phyloP scores from a whole-genome alignment of 2,113 vertebrate species.

The Anarhynchus alexandrinus region DNA sequence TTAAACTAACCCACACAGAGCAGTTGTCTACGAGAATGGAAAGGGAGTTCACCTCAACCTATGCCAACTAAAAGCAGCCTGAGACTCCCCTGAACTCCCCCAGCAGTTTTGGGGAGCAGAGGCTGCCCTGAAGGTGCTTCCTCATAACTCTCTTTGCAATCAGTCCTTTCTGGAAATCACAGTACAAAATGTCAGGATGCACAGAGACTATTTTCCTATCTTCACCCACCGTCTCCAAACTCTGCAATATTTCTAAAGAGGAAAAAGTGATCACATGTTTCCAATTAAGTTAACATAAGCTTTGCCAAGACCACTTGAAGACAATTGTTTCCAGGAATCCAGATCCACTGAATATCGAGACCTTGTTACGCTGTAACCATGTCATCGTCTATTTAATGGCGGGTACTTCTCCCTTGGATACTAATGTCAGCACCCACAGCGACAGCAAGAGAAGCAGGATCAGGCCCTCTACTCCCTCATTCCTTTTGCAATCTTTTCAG shows the following conservation, averaged over 20 bases:
- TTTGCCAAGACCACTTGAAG: slow-evolving; percentile 41
- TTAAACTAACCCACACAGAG: neutral
- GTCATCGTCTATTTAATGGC: neutral
- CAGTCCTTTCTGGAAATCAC: neutral
- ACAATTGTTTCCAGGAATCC: slow-evolving; percentile 43
- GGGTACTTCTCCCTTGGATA: neutral
- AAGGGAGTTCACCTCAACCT: neutral
- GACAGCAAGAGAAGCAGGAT: neutral
- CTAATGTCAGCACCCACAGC: neutral
- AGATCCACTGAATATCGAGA: neutral
- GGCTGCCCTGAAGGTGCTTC: neutral
- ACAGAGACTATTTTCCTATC: neutral
- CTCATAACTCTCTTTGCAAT: neutral
- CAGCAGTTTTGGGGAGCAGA: neutral
- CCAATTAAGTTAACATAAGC: slow-evolving; percentile 9
- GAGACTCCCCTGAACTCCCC: neutral
- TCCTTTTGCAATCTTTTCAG: neutral
- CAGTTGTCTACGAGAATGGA: neutral
- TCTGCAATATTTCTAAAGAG: neutral
- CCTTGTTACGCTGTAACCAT: neutral
- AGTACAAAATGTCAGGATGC: neutral
- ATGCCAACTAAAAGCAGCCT: neutral
- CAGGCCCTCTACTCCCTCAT: neutral
- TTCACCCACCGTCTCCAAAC: neutral
- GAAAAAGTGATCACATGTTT: slow-evolving; percentile 54